These are phyloP conservation scores for Melikaiella ostensackeni DNA, from an alignment of 2,888 invertebrate species.

Conservation along the genomic window DNA sequence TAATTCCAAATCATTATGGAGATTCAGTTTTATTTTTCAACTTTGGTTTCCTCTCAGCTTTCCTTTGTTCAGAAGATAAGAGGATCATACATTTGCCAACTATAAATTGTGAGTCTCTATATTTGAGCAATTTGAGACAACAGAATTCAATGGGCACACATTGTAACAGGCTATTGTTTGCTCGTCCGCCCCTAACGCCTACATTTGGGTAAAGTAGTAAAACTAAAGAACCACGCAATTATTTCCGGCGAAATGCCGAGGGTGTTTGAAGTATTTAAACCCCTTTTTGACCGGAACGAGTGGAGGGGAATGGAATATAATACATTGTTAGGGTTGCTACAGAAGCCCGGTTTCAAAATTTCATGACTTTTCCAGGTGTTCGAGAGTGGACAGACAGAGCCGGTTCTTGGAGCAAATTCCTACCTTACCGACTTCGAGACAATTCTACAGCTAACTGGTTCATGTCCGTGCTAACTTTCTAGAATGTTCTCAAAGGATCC, in stretches of 20 bases:
- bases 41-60: background rate
- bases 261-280: background rate
- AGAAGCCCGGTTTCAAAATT: too few species aligned
- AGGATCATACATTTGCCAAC: background rate
- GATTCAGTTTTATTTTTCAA: background rate
- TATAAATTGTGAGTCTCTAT: background rate
- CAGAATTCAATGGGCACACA: background rate
- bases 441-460: too few species aligned
- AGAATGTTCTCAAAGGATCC: too few species aligned
- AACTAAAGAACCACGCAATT: background rate
- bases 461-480: too few species aligned
- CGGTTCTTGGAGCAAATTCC: too few species aligned
- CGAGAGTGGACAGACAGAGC: too few species aligned
- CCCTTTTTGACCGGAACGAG: background rate
- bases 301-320: background rate
- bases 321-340: too few species aligned
- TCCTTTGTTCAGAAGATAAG: background rate
- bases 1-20: background rate
- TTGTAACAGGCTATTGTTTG: background rate
- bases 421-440: too few species aligned
- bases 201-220: constrained; percentile 1
- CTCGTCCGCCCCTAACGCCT: background rate
- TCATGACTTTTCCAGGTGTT: too few species aligned
- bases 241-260: background rate
- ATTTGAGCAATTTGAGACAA: background rate